Evolutionary conservation across 2,113 vertebrate species (phyloP).

Genomic region (Desmodus rotundus): DNA sequence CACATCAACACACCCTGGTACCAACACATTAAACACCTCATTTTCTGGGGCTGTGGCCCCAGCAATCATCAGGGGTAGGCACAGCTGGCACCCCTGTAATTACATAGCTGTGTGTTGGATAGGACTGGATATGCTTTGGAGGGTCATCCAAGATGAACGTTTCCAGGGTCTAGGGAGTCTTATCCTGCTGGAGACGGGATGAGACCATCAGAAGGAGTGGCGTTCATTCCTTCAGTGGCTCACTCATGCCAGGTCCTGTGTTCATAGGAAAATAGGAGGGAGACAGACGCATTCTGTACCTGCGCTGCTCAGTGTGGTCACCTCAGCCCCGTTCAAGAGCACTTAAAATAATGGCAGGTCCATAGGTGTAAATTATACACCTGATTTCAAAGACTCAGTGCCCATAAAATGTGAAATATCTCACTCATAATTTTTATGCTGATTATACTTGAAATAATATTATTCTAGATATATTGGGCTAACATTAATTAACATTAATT

Average conservation of each 20-base stretch:
- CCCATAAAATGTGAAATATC: neutral
- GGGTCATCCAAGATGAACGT: neutral
- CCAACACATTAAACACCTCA: neutral
- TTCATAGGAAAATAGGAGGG: neutral
- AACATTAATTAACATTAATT: neutral
- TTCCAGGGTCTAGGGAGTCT: neutral
- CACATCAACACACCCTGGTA: neutral
- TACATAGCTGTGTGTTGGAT: neutral
- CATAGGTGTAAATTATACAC: neutral
- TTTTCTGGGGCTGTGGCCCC: neutral
- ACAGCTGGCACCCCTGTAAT: neutral
- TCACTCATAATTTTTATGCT: neutral
- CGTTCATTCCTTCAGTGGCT: neutral
- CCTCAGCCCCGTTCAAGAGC: neutral
- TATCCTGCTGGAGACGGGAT: neutral
- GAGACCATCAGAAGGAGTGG: neutral
- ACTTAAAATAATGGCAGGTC: neutral
- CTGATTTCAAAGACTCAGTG: neutral
- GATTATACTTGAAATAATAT: neutral
- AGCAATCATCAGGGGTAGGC: neutral
- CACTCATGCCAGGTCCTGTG: neutral
- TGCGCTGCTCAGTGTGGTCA: accelerated
- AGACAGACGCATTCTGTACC: neutral
- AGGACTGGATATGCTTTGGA: neutral
- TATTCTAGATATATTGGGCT: neutral